phyloP scores from a whole-genome alignment of 2,113 vertebrate genomes.

The Mola mola region DNA sequence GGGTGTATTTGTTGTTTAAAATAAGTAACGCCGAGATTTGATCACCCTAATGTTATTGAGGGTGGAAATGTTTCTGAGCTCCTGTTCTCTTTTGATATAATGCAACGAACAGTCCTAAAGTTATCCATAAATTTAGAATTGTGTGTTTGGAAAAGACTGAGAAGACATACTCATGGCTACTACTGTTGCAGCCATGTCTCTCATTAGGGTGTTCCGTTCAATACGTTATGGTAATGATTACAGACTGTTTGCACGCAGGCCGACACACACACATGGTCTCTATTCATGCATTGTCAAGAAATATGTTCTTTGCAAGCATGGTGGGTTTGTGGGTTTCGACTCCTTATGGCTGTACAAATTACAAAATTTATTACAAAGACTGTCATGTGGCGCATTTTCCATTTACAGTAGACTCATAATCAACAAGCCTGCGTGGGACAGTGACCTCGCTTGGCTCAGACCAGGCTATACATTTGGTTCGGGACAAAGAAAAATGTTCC shows the following conservation, averaged over 20 bases:
- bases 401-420: no score
- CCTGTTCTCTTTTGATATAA: no score
- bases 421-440: neutral
- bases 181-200: conserved; percentile 47
- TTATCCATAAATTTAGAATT: conserved; percentile 33
- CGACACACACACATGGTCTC: conserved; percentile 39
- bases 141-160: conserved; percentile 32
- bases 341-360: conserved; percentile 21
- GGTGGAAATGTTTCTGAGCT: no score
- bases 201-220: conserved; percentile 47
- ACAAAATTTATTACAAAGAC: conserved; percentile 8
- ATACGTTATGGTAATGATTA: conserved; percentile 60
- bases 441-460: neutral
- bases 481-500: conserved; percentile 7
- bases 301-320: no score
- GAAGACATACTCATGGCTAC: conserved; percentile 31
- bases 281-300: conserved; percentile 30
- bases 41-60: no score
- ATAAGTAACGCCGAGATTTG: no score
- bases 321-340: no score
- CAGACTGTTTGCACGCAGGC: conserved; percentile 52
- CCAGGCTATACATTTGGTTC: neutral
- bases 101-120: no score
- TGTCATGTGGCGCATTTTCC: no score
- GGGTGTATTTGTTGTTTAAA: no score